Percentiles rank a stretch among this genome's conserved stretches.
phyloP scores from a whole-genome alignment of 2,888 invertebrate species.

The Aplocera efformata region DNA sequence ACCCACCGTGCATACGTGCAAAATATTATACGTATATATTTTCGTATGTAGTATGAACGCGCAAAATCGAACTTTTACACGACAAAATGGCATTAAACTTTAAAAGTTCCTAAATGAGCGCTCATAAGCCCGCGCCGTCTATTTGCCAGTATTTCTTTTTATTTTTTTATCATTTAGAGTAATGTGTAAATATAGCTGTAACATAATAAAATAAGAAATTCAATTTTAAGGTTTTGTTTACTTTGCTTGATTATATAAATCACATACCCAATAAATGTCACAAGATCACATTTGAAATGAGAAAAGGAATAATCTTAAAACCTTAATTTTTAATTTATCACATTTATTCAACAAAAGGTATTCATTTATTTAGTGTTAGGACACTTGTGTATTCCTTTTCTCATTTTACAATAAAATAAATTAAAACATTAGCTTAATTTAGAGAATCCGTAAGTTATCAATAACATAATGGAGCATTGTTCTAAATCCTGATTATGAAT shows the following conservation, averaged over 20 bases:
- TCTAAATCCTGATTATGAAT: slow-evolving; percentile 1
- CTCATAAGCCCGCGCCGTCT: too few species aligned
- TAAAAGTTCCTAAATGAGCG: too few species aligned
- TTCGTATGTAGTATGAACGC: too few species aligned
- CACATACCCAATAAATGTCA: slow-evolving; percentile 40
- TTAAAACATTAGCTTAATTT: slow-evolving; percentile 17
- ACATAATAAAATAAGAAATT: slow-evolving; percentile 14
- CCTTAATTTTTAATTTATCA: slow-evolving; percentile 26
- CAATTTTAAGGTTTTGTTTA: slow-evolving; percentile 40
- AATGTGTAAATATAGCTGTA: too few species aligned
- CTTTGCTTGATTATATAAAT: slow-evolving; percentile 43
- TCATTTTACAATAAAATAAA: slow-evolving; percentile 46
- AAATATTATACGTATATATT: too few species aligned
- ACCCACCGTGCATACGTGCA: too few species aligned
- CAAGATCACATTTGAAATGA: slow-evolving; percentile 58
- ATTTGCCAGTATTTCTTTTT: too few species aligned
- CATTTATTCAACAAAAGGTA: slow-evolving; percentile 12
- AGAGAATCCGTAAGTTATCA: neutral
- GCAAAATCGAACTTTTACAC: too few species aligned
- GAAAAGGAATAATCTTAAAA: slow-evolving; percentile 48
- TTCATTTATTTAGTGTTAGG: slow-evolving; percentile 10
- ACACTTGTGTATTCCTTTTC: slow-evolving; percentile 49
- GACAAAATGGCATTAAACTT: too few species aligned
- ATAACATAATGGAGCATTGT: neutral
- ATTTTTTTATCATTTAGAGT: too few species aligned